A percentile compares a stretch with the other conserved stretches of the same genome.
Conservation (phyloP, 2,113 vertebrate species). For the Ammodytes marinus region DNA sequence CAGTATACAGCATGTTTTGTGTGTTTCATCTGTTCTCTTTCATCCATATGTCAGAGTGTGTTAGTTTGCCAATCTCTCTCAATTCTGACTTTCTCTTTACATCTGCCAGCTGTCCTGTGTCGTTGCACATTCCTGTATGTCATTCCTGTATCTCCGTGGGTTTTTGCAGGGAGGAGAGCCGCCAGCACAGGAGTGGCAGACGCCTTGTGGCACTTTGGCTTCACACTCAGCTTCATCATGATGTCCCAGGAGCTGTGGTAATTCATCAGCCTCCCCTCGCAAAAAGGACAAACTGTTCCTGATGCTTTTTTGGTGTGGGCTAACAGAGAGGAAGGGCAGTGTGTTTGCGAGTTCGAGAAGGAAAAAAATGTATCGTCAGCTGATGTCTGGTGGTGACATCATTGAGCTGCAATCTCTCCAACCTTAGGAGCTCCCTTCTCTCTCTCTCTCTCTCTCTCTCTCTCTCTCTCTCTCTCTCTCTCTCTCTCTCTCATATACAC, state of each 20-base stretch:
- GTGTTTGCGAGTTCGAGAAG: neutral
- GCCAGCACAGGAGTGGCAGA: conserved; percentile 32
- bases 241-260: conserved; percentile 26
- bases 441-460: neutral
- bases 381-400: conserved; percentile 36
- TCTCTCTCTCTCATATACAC: conserved; percentile 22
- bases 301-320: neutral
- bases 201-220: conserved; percentile 45
- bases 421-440: neutral
- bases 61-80: neutral
- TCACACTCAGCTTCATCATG: conserved; percentile 41
- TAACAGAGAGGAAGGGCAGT: conserved; percentile 3
- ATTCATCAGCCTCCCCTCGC: conserved; percentile 33
- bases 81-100: neutral
- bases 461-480: conserved; percentile 1
- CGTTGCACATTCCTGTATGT: neutral
- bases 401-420: conserved; percentile 31
- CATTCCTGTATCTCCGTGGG: neutral
- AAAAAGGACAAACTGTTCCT: conserved; percentile 45
- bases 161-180: conserved; percentile 20
- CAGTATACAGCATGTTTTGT: neutral
- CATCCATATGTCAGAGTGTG: neutral
- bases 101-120: conserved; percentile 7
- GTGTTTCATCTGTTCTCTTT: conserved; percentile 12
- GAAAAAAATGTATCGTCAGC: conserved; percentile 16